Evolutionary conservation across 1,140 invertebrate species (phyloP), one percentile per base, ranked within the genome.

Genomic region (Bombus polaris): DNA sequence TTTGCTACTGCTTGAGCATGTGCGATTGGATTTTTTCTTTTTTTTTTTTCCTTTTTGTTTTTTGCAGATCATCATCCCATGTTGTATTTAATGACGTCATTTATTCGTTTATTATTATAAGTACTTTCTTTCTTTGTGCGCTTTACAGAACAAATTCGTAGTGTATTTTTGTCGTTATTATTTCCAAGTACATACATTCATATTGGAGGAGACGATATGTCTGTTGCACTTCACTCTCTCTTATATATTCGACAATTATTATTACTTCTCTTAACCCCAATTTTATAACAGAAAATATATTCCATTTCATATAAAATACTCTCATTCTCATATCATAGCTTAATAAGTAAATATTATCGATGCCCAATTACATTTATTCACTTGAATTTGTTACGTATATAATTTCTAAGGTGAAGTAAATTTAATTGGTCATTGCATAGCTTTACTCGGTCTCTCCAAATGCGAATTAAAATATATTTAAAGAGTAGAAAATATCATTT

Each of bases 1-100:
- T 91, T 87, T 53, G 76, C 86, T 86, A 85, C 76, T 66, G 90
- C 88, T 92, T 92, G 80, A 77, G 85, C 91, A 90, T 84, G 72
- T 90, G 90, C 76, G 85, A 80, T 88, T 66, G 12, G 47, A 71
- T 88, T 80, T 89, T 81, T 86, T 87, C 3, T 66, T 47, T 89
- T 83, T 74, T 83, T 74, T 81, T 89, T 81, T 86, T 72, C 13
- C 22, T 42, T 62, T 22, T 80, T 89, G 72, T 76, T 79, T 89
- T 80, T 87, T 86, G 76, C 81, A 87, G n/a, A 77, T 83, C 77
- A 74, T 88, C 42, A 73, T 73, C 9, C 13, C 59, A 62, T 62
- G 8, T 59, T 47, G 25, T 42, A 70, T 42, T 85, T 25, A 47
- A 22, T 65, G 47, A 39, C 53, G 47, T 65, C 37, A 8, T 80